Conservation (phyloP, 2,888 invertebrate species). For the Coenonympha arcania region DNA sequence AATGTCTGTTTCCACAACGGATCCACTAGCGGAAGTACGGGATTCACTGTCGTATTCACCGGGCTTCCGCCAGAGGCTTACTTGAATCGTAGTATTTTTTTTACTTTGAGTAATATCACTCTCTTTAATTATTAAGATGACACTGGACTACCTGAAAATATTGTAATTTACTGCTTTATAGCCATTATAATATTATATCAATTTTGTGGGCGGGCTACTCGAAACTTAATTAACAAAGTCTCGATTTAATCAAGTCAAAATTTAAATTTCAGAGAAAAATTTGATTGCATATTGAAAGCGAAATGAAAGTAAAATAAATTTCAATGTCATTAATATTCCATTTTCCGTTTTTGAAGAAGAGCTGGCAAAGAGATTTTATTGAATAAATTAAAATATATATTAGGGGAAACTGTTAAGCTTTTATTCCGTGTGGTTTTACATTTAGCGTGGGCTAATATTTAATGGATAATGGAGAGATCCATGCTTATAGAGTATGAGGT, state of each 20-base stretch:
- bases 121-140: too few relatives aligned
- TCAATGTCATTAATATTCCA: conserved; percentile 59
- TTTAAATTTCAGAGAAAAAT: conserved; percentile 9
- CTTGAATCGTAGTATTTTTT: too few relatives aligned
- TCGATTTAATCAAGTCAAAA: conserved; percentile 11
- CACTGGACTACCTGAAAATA: too few relatives aligned
- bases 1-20: too few relatives aligned
- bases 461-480: too few relatives aligned
- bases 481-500: too few relatives aligned
- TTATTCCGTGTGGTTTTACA: background rate
- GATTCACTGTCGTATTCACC: too few relatives aligned
- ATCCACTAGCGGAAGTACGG: too few relatives aligned
- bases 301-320: conserved; percentile 45
- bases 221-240: conserved; percentile 3
- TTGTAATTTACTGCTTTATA: too few relatives aligned
- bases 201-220: background rate
- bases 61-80: background rate
- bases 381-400: conserved; percentile 65
- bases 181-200: background rate
- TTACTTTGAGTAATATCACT: too few relatives aligned
- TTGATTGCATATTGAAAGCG: conserved; percentile 32
- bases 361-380: conserved; percentile 64
- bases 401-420: conserved; percentile 17
- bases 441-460: background rate
- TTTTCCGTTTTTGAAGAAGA: conserved; percentile 54